Conservation (phyloP, 1,140 invertebrate genomes). For the Cydia pomonella region DNA sequence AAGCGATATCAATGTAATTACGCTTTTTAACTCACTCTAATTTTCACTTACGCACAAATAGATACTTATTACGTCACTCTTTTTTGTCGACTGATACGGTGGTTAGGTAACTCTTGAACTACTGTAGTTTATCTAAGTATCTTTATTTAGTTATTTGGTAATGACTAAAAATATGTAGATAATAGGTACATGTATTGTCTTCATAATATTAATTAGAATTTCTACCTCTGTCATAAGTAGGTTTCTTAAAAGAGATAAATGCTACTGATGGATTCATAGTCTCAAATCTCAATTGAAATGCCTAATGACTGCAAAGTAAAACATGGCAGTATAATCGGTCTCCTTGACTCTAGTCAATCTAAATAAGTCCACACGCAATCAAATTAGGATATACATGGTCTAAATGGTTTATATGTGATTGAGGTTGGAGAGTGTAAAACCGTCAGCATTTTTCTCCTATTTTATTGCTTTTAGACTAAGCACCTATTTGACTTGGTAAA, state of each 20-base stretch:
- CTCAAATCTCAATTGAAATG: not conserved
- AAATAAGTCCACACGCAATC: not conserved
- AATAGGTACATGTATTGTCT: not conserved
- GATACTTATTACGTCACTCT: slow-evolving; percentile 23
- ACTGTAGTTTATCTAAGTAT: slow-evolving; percentile 18
- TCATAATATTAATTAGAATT: not conserved
- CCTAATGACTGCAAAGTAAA: not conserved
- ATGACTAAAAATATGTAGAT: not conserved
- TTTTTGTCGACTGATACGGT: slow-evolving; percentile 42
- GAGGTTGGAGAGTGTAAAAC: too few relatives aligned
- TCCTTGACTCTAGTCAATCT: not conserved
- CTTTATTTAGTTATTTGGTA: slow-evolving; percentile 8
- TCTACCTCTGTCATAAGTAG: not conserved
- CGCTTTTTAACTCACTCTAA: slow-evolving; percentile 41
- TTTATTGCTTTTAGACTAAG: too few relatives aligned
- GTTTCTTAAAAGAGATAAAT: not conserved
- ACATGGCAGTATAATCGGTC: not conserved
- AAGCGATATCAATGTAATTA: slow-evolving; percentile 47
- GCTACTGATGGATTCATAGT: not conserved
- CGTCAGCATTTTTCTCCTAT: too few relatives aligned
- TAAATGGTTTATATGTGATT: not conserved
- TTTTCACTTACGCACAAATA: slow-evolving; percentile 45
- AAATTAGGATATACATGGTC: not conserved
- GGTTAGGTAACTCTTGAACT: slow-evolving; percentile 13
- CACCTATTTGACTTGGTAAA: too few relatives aligned